phyloP scores from a whole-genome alignment of 2,888 invertebrate genomes.

The Aleiodes testaceus region DNA sequence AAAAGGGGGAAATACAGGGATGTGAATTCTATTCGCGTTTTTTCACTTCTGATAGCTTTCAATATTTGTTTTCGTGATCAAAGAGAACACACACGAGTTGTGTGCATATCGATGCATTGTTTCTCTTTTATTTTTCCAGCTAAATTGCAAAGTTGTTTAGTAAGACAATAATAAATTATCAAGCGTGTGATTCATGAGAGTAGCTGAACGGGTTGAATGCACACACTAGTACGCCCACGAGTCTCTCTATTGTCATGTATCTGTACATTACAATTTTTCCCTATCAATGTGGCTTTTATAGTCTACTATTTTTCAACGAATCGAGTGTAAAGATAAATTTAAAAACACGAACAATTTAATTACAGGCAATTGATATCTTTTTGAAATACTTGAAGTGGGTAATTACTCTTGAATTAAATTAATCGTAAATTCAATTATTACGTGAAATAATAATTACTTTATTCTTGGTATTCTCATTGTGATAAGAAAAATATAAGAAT shows the following conservation, averaged over 20 bases:
- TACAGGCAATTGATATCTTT: too few relatives aligned
- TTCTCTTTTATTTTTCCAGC: neutral
- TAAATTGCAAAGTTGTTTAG: slow-evolving; percentile 15
- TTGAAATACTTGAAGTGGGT: too few relatives aligned
- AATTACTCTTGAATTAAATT: too few relatives aligned
- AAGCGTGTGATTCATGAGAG: slow-evolving; percentile 17
- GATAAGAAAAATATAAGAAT: neutral
- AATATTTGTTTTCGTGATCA: too few relatives aligned
- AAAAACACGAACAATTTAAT: too few relatives aligned
- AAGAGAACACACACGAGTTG: too few relatives aligned
- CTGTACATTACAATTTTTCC: slow-evolving; percentile 17
- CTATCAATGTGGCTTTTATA: neutral
- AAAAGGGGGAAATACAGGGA: neutral
- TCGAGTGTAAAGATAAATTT: too few relatives aligned
- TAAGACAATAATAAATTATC: slow-evolving; percentile 21
- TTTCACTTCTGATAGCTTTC: neutral
- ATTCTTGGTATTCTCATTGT: neutral
- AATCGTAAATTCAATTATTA: too few relatives aligned
- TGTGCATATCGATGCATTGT: too few relatives aligned
- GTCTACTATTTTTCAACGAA: neutral
- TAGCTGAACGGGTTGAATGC: neutral
- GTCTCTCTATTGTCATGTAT: slow-evolving; percentile 13
- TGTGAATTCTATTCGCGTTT: too few relatives aligned
- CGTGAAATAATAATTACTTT: neutral
- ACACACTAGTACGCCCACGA: slow-evolving; percentile 12